Conservation (phyloP, 1,140 invertebrate species). For the Drosophila ercepeae region DNA sequence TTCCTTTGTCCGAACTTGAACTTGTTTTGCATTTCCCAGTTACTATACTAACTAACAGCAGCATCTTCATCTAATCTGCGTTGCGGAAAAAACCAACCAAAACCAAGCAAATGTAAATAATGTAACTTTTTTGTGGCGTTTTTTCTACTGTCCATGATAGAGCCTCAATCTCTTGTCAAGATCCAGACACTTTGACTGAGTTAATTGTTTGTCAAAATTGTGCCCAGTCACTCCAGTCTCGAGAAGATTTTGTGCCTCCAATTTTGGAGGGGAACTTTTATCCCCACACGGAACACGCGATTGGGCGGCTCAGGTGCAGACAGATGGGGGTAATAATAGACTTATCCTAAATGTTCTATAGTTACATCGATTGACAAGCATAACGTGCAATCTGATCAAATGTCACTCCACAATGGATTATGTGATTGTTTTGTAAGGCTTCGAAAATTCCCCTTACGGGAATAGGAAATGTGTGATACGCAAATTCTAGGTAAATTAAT, state of each 20-base stretch:
- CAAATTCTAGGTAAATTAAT: background rate
- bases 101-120: slow-evolving; percentile 21
- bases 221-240: slow-evolving; percentile 21
- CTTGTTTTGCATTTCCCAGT: slow-evolving; percentile 39
- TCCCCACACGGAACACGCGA: slow-evolving; percentile 25
- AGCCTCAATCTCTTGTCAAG: slow-evolving; percentile 41
- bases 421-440: slow-evolving; percentile 1
- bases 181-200: slow-evolving; percentile 34
- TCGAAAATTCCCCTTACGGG: slow-evolving; percentile 19
- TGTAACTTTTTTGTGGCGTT: slow-evolving; percentile 29
- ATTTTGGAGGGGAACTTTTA: slow-evolving; percentile 34
- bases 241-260: slow-evolving; percentile 23
- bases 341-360: slow-evolving; percentile 6
- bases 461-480: slow-evolving; percentile 2
- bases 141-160: slow-evolving; percentile 12
- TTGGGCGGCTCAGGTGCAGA: slow-evolving; percentile 24
- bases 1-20: slow-evolving; percentile 30
- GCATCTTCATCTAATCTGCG: slow-evolving; percentile 21
- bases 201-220: slow-evolving; percentile 42
- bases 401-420: slow-evolving; percentile 26
- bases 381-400: slow-evolving; percentile 26
- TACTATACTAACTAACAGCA: background rate
- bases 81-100: slow-evolving; percentile 9
- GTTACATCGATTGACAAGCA: slow-evolving; percentile 33
- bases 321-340: background rate